These are phyloP conservation scores for Antechinus flavipes DNA, from an alignment of 2,113 vertebrate genomes.

Conservation along the genomic window DNA sequence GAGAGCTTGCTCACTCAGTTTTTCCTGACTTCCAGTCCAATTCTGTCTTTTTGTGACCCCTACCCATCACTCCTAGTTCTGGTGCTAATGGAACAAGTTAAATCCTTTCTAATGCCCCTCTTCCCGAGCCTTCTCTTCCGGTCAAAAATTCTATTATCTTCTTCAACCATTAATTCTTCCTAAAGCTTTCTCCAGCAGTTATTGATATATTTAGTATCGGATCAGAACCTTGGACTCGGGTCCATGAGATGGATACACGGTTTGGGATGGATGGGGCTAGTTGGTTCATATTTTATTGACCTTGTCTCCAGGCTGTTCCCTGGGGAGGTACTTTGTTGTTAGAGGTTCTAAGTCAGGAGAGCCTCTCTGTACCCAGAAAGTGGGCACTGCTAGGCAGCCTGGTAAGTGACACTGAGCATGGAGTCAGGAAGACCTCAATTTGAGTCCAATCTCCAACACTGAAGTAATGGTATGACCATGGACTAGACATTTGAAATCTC, in stretches of 20 bases:
- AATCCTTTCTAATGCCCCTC: background rate
- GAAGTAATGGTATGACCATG: background rate
- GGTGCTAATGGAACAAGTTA: background rate
- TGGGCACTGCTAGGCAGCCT: background rate
- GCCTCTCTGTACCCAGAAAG: accelerated
- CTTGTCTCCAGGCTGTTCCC: background rate
- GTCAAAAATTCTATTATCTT: background rate
- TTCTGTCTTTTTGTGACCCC: background rate
- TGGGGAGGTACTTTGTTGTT: background rate
- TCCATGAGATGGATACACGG: background rate
- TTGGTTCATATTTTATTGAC: background rate
- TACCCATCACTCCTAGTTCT: background rate
- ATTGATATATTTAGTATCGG: background rate
- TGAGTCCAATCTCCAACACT: background rate
- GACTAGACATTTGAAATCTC: background rate
- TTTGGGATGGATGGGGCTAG: background rate
- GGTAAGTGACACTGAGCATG: background rate
- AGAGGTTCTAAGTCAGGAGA: slow-evolving; percentile 23
- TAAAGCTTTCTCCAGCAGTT: background rate
- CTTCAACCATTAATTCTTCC: slow-evolving; percentile 66
- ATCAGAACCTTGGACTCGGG: background rate
- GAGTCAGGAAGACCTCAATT: background rate
- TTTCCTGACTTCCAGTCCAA: background rate
- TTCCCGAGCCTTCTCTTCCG: background rate
- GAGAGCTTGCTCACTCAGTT: background rate